Evolutionary conservation across 2,888 invertebrate genomes (phyloP), one percentile per base, ranked within the genome.

Genomic region (Melipona bicolor): DNA sequence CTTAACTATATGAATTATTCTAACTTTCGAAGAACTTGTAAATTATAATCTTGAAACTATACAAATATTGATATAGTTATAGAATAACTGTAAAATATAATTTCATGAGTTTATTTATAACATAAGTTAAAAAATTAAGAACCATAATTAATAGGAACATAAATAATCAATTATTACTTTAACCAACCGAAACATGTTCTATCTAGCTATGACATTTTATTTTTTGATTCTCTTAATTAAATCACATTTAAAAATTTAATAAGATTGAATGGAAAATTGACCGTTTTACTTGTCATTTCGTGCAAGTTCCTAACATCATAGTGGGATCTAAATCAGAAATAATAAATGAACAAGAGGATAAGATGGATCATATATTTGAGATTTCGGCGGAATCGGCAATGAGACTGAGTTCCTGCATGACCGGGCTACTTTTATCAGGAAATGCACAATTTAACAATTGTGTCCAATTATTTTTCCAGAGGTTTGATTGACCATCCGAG

Each of bases 371-470:
- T 36, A 9, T 68, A 76, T 79, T 77, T 64, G 61, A 83, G 84
- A 89, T 89, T 89, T 89, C 81, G 89, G 84, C 78, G 72, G 79
- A 88, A 86, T 85, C 85, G 77, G 65, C 83, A 78, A 36, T 79
- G 82, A 77, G 81, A 84, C 81, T 52, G 76, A 72, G 80, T 88
- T 90, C 87, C 88, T 86, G 81, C 79, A 78, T 73, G 81, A 69
- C 74, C 84, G 88, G 85, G 79, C 79, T 85, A 89, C 79, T 90
- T 90, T 91, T 90, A 90, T 90, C 81, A 91, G 92, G 93, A 93
- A 93, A 93, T 92, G 91, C 92, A 93, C 91, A 92, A 93, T 93
- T 93, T 92, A 93, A 92, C 93, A 93, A 93, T 93, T 93, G 92
- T 85, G 82, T 88, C 88, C 92, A 93, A 92, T 93, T 92, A 93